Evolutionary conservation across 2,888 invertebrate genomes (phyloP).

Genomic region (Conops quadrifasciatus): DNA sequence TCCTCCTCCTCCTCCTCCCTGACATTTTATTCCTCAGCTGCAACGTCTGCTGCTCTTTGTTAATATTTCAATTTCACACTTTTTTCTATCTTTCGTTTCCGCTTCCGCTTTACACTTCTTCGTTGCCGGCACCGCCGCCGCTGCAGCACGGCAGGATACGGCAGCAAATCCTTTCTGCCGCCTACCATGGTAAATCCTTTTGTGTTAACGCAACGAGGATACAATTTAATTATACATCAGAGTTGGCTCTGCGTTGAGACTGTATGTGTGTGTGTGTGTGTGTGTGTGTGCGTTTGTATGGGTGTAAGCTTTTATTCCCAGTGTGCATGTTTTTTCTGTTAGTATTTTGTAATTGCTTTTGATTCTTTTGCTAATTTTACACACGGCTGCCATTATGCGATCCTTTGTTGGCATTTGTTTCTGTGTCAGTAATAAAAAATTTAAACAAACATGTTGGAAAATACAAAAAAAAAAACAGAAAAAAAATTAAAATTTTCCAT

Average conservation of each 20-base stretch:
- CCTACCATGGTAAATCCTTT: constrained; percentile 24
- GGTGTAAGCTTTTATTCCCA: too few relatives aligned
- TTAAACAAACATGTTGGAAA: background rate
- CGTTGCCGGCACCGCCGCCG: background rate
- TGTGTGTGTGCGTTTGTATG: background rate
- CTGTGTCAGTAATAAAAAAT: background rate
- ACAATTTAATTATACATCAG: constrained; percentile 35
- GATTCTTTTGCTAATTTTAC: constrained; percentile 34
- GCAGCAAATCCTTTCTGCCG: constrained; percentile 13
- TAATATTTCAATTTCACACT: constrained; percentile 19
- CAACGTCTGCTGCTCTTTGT: background rate
- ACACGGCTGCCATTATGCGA: constrained; percentile 7
- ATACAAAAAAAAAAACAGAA: background rate
- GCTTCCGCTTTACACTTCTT: constrained; percentile 15
- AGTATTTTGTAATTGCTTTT: constrained; percentile 28
- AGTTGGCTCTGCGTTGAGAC: background rate
- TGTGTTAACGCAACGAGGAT: constrained; percentile 32
- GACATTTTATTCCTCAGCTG: too few relatives aligned
- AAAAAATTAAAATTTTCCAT: background rate
- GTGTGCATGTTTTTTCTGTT: background rate
- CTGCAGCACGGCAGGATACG: background rate
- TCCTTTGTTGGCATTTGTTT: constrained; percentile 6
- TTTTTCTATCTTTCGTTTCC: constrained; percentile 13
- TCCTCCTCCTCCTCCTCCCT: too few relatives aligned
- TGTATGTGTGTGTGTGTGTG: background rate